Conservation (phyloP, 2,113 vertebrate species). For the Elaphurus davidianus region DNA sequence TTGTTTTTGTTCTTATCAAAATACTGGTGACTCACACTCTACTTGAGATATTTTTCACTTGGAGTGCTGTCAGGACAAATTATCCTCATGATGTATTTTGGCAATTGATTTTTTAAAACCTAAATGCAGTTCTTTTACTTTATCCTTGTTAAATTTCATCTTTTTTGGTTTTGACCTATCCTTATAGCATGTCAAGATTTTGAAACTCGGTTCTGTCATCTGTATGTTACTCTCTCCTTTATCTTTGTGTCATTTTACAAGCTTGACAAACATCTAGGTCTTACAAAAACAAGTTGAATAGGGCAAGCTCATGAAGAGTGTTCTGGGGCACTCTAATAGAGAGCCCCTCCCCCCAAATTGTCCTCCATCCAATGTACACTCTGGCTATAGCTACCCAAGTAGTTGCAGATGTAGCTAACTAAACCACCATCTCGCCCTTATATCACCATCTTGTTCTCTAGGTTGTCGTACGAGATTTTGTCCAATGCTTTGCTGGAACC, state of each 20-base stretch:
- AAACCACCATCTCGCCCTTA: background rate
- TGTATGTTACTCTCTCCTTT: background rate
- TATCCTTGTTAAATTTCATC: slow-evolving; percentile 8
- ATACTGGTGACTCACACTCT: slow-evolving; percentile 48
- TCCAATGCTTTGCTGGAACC: background rate
- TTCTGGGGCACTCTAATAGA: background rate
- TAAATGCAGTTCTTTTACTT: slow-evolving; percentile 11
- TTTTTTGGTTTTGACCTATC: slow-evolving; percentile 14
- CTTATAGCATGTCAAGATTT: background rate
- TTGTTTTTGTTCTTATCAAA: slow-evolving; percentile 59
- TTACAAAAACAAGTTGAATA: background rate
- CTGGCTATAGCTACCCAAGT: background rate
- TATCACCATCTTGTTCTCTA: background rate
- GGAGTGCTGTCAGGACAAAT: slow-evolving; percentile 31
- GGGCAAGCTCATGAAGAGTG: background rate
- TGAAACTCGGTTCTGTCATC: background rate
- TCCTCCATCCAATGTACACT: background rate
- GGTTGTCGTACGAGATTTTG: background rate
- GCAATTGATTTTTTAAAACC: slow-evolving; percentile 39
- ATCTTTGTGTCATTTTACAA: background rate
- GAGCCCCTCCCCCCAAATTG: background rate
- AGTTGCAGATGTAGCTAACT: background rate
- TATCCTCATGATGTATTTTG: slow-evolving; percentile 34
- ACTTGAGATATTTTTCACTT: slow-evolving; percentile 49
- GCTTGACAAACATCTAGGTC: background rate